A percentile compares a stretch with the other conserved stretches of the same genome.
Conservation (phyloP, 2,113 vertebrate genomes). For the Cynoglossus semilaevis region DNA sequence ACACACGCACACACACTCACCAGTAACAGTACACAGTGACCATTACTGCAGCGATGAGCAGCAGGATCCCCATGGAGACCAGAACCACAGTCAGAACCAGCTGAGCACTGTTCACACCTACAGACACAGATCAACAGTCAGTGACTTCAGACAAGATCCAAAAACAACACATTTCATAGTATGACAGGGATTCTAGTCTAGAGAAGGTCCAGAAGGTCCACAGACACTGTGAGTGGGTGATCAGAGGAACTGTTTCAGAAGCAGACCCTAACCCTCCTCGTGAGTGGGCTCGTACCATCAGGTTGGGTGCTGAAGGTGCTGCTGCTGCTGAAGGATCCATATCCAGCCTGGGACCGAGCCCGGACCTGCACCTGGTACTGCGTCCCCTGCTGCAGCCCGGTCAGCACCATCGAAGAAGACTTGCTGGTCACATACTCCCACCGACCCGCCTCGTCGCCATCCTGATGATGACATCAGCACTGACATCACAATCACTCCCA, state of each 20-base stretch:
- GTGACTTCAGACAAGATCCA: too few relatives aligned
- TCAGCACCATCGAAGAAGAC: slow-evolving; percentile 68
- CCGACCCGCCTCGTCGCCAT: slow-evolving; percentile 58
- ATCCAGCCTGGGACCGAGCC: slow-evolving; percentile 79
- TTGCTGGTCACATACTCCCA: slow-evolving; percentile 76
- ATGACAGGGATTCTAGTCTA: too few relatives aligned
- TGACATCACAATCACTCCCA: neutral
- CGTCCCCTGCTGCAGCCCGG: slow-evolving; percentile 66
- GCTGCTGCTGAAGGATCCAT: slow-evolving; percentile 75
- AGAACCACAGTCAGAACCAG: slow-evolving; percentile 73
- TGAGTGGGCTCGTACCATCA: slow-evolving; percentile 62
- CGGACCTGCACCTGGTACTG: slow-evolving; percentile 82
- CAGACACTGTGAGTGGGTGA: too few relatives aligned
- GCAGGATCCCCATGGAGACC: slow-evolving; percentile 69
- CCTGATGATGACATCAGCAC: slow-evolving; percentile 3
- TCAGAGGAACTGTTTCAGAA: too few relatives aligned
- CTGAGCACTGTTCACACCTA: slow-evolving; percentile 53
- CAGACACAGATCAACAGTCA: neutral
- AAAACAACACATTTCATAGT: too few relatives aligned
- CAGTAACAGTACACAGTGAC: slow-evolving; percentile 72
- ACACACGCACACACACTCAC: slow-evolving; percentile 41
- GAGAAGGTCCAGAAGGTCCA: too few relatives aligned
- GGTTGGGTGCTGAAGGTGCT: slow-evolving; percentile 74
- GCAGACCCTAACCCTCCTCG: too few relatives aligned
- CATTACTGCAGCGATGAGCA: slow-evolving; percentile 64